Evolutionary conservation across 2,113 vertebrate genomes (phyloP).

Genomic region (Piaya cayana): DNA sequence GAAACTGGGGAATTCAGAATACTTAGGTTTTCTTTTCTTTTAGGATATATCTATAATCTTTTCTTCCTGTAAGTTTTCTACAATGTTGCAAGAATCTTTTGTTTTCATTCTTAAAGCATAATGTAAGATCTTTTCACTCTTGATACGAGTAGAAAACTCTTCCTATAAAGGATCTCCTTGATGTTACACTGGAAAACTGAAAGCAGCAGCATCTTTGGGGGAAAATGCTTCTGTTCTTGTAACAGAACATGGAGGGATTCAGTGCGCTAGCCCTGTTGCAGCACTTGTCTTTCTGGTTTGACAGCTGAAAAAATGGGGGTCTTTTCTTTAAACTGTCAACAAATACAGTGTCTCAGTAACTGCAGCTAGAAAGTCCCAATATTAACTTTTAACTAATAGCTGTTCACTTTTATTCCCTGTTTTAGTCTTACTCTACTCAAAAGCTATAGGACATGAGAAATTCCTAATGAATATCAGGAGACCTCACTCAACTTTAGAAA

Average conservation of each 20-base stretch:
- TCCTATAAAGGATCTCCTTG: neutral
- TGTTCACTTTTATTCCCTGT: neutral
- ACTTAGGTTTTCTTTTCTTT: neutral
- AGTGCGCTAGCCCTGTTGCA: neutral
- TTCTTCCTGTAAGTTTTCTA: neutral
- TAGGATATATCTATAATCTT: neutral
- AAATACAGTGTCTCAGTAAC: neutral
- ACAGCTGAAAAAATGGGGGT: neutral
- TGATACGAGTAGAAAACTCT: neutral
- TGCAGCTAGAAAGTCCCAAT: neutral
- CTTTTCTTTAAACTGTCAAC: neutral
- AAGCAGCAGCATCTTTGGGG: neutral
- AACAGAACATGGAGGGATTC: neutral
- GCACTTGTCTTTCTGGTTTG: neutral
- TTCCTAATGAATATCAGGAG: neutral
- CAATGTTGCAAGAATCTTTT: neutral
- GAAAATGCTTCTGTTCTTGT: neutral
- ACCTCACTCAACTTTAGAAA: neutral
- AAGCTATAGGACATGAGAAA: neutral
- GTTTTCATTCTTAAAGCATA: neutral
- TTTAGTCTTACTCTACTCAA: neutral
- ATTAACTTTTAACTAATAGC: neutral
- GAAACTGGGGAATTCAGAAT: neutral
- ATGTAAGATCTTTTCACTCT: neutral
- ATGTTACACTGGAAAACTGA: neutral